Conservation (phyloP, 1,140 invertebrate genomes). For the Formica selysi region DNA sequence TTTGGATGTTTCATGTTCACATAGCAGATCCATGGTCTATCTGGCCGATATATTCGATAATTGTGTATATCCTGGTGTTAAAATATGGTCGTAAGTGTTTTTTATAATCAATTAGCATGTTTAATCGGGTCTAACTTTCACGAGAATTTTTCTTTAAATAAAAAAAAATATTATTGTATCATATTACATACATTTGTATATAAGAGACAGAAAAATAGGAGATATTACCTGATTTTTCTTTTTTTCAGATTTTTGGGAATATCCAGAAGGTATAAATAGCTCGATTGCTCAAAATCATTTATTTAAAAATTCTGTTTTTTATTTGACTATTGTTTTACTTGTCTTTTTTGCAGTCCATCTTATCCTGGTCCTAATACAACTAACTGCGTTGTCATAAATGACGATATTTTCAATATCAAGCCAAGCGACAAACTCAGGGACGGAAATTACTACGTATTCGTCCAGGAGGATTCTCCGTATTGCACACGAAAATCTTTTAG, state of each 20-base stretch:
- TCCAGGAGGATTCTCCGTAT: not conserved
- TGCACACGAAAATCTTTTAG: not conserved
- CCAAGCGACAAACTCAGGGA: not conserved
- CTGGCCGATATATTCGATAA: not conserved
- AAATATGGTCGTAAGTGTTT: not conserved
- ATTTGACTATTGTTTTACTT: not conserved
- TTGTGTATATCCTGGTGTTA: not conserved
- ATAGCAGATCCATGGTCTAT: not conserved
- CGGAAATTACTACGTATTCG: not conserved
- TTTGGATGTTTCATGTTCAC: not conserved
- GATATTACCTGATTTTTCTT: not conserved
- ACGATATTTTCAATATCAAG: not conserved
- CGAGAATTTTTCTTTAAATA: not conserved
- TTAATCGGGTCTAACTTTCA: not conserved
- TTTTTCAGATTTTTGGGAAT: not conserved
- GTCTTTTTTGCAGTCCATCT: not conserved
- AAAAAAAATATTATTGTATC: not conserved
- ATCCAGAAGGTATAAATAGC: not conserved
- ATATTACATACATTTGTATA: conserved; percentile 18
- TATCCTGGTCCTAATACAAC: not conserved
- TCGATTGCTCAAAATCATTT: not conserved
- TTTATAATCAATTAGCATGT: not conserved
- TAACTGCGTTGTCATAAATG: not conserved
- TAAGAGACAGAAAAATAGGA: not conserved
- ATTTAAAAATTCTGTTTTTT: not conserved